These are phyloP conservation scores for Brachypodius melanocephalos DNA, from an alignment of 2,113 vertebrate genomes.

Conservation along the genomic window DNA sequence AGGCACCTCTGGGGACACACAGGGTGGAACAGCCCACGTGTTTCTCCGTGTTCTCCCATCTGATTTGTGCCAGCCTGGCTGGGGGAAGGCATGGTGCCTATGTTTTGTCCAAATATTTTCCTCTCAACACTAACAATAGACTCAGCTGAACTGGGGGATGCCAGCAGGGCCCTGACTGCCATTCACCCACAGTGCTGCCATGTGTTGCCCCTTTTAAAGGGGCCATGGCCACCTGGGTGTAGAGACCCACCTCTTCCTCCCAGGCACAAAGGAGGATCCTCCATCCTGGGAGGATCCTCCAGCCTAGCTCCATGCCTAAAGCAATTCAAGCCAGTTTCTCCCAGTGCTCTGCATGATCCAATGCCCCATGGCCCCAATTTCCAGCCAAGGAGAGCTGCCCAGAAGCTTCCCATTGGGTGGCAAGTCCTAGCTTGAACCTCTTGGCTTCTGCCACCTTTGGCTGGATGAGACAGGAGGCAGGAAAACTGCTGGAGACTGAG, in stretches of 20 bases:
- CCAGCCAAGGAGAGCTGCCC: neutral
- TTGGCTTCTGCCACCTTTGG: neutral
- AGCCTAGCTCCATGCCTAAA: neutral
- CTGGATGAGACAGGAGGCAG: neutral
- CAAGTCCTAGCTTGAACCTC: neutral
- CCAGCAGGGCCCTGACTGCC: neutral
- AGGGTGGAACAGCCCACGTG: neutral
- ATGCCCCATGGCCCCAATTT: neutral
- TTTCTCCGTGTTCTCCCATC: accelerated
- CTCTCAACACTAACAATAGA: neutral
- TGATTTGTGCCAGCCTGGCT: neutral
- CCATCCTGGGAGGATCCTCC: neutral
- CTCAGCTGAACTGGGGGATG: neutral
- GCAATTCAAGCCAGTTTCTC: neutral
- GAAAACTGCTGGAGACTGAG: neutral
- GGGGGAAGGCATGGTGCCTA: neutral
- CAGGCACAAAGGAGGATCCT: neutral
- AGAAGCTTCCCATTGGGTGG: neutral
- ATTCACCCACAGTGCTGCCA: neutral
- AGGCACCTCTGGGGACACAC: neutral
- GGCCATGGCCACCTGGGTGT: accelerated
- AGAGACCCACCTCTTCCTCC: neutral
- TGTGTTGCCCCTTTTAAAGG: neutral
- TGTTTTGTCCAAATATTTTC: neutral
- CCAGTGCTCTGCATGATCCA: neutral